phyloP scores from a whole-genome alignment of 2,797 vertebrate species.

The Rhodeus uyekii region DNA sequence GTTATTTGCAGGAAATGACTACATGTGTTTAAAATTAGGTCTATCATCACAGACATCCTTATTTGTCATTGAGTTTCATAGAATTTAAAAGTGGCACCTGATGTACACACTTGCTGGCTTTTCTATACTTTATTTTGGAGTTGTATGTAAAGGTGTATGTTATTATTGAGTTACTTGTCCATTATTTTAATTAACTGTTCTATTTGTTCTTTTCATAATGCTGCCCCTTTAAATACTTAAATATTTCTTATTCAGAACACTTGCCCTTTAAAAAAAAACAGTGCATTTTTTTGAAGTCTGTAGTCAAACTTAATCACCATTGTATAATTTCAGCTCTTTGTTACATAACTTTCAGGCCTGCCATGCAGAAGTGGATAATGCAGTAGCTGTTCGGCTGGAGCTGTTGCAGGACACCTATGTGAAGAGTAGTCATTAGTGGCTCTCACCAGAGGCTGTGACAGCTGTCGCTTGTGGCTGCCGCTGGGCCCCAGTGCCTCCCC shows the following conservation, averaged over 20 bases:
- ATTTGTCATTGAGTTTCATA: background rate
- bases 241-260: background rate
- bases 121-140: no score
- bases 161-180: background rate
- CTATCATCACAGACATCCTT: background rate
- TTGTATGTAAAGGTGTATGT: background rate
- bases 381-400: conserved; percentile 25
- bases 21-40: no score
- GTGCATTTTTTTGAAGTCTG: background rate
- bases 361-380: conserved; percentile 10
- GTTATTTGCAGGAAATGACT: background rate
- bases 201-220: background rate
- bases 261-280: background rate
- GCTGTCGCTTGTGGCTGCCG: conserved; percentile 53
- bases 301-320: background rate
- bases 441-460: conserved; percentile 58
- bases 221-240: background rate
- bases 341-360: conserved; percentile 21
- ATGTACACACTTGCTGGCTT: background rate
- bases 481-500: conserved; percentile 47
- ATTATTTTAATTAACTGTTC: background rate
- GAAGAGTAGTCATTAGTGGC: conserved; percentile 44
- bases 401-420: conserved; percentile 45
- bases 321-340: background rate
- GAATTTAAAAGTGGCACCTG: background rate